A percentile compares a stretch with the other conserved stretches of the same genome.
Conservation (phyloP, 2,888 invertebrate genomes). For the Synergus laeviventris region DNA sequence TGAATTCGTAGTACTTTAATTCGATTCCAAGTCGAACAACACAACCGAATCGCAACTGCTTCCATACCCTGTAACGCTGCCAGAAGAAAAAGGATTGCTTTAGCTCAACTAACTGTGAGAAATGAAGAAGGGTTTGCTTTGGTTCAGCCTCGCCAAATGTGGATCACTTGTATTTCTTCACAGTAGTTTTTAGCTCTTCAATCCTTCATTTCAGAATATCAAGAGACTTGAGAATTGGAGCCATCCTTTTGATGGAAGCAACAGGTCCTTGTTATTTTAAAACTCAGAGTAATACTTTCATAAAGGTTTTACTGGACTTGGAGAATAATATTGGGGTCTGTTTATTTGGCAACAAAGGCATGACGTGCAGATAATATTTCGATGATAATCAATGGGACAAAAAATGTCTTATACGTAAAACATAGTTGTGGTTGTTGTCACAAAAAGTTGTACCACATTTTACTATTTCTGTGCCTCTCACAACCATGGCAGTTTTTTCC, state of each 20-base stretch:
- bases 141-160: neutral
- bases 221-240: neutral
- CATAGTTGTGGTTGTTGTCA: no score
- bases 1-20: slow-evolving; percentile 36
- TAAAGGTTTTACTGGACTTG: neutral
- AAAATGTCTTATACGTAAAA: no score
- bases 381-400: no score
- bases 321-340: neutral
- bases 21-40: slow-evolving; percentile 27
- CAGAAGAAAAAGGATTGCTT: neutral
- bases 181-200: neutral
- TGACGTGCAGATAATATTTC: no score
- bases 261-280: slow-evolving; percentile 2
- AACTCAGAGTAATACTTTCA: neutral
- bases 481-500: no score
- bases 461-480: no score
- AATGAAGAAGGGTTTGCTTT: slow-evolving; percentile 22
- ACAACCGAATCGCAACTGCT: slow-evolving; percentile 40
- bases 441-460: no score
- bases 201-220: neutral
- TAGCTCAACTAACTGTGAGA: slow-evolving; percentile 27
- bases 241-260: neutral
- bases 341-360: neutral
- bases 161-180: neutral
- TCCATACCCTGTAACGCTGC: slow-evolving; percentile 17